phyloP scores from a whole-genome alignment of 2,113 vertebrate species.

The Callorhinus ursinus region DNA sequence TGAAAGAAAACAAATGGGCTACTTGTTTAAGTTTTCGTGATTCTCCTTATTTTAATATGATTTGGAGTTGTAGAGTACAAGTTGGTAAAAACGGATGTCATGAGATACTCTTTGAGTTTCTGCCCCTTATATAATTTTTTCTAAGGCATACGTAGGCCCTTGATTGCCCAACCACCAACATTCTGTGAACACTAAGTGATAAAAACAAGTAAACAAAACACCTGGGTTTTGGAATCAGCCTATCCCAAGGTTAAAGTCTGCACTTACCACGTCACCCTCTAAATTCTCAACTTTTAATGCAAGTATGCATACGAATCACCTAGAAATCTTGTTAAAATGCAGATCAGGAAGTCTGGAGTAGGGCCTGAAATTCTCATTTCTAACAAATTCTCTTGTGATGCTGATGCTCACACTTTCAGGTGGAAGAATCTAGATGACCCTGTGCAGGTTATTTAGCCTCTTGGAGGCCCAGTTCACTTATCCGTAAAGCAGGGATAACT shows the following conservation, averaged over 20 bases:
- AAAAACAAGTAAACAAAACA: background rate
- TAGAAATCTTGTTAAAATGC: background rate
- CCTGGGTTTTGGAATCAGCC: background rate
- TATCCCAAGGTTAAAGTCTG: background rate
- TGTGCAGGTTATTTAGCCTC: background rate
- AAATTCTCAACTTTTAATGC: background rate
- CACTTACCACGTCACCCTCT: background rate
- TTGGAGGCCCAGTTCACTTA: background rate
- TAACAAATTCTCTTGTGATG: background rate
- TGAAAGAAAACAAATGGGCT: conserved; percentile 85
- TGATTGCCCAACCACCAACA: background rate
- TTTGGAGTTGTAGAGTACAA: conserved; percentile 65
- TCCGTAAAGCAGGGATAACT: background rate
- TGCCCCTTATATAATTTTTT: background rate
- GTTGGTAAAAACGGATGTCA: conserved; percentile 52
- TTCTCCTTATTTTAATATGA: conserved; percentile 74
- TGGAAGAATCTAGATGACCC: background rate
- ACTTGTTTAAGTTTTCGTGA: conserved; percentile 84
- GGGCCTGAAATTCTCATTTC: background rate
- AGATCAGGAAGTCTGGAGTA: background rate
- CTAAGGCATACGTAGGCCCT: background rate
- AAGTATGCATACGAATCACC: background rate
- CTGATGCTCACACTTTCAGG: background rate
- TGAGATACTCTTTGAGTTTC: background rate
- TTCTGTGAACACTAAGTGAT: background rate